A percentile compares a stretch with the other conserved stretches of the same genome.
These are phyloP conservation scores for Dasysyrphus albostriatus DNA, from an alignment of 2,888 invertebrate genomes.

Conservation along the genomic window DNA sequence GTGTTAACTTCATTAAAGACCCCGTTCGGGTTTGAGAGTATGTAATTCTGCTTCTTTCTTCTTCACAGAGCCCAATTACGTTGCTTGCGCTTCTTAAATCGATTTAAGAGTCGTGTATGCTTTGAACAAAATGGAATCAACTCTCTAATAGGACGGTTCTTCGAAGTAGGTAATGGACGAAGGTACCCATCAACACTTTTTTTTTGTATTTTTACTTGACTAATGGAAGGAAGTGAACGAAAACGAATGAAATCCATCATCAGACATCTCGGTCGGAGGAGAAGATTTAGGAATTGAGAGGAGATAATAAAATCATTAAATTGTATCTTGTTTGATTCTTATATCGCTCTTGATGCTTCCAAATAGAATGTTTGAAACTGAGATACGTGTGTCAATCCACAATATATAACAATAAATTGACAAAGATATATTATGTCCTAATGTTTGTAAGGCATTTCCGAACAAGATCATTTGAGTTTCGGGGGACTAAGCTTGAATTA, in stretches of 20 bases:
- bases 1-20: slow-evolving; percentile 67
- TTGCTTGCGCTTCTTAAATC: slow-evolving; percentile 56
- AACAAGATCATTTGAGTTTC: no score
- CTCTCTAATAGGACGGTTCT: slow-evolving; percentile 60
- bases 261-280: neutral
- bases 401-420: neutral
- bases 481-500: no score
- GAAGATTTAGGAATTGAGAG: neutral
- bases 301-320: slow-evolving; percentile 4
- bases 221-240: neutral
- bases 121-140: slow-evolving; percentile 45
- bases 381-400: neutral
- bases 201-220: neutral
- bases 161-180: slow-evolving; percentile 32
- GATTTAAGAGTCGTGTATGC: slow-evolving; percentile 6
- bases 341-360: neutral
- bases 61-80: slow-evolving; percentile 60
- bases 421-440: no score
- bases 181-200: slow-evolving; percentile 44
- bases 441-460: no score
- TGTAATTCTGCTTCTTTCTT: slow-evolving; percentile 44
- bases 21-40: slow-evolving; percentile 12
- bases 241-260: neutral
- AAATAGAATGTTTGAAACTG: neutral
- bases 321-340: neutral